A percentile compares a stretch with the other conserved stretches of the same genome.
Evolutionary conservation across 1,140 invertebrate genomes (phyloP).

Genomic region (Drosophila prosaltans): DNA sequence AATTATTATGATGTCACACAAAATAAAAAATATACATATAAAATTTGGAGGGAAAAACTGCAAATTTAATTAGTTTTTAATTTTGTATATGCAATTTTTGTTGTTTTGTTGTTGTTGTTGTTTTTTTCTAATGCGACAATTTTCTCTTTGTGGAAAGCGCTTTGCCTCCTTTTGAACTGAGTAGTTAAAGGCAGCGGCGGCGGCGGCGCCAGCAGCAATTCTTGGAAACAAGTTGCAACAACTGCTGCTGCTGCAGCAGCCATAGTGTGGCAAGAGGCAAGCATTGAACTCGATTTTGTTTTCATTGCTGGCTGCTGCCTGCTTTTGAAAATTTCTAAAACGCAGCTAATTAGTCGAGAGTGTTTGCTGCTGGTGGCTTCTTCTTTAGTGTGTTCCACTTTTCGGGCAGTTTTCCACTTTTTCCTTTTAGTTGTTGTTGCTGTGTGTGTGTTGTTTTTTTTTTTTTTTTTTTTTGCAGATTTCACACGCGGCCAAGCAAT

Average conservation of each 20-base stretch:
- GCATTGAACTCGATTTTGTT: slow-evolving; percentile 82
- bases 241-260: too few species aligned
- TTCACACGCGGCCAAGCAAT: slow-evolving; percentile 81
- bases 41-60: neutral
- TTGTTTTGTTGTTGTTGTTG: neutral
- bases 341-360: slow-evolving; percentile 82
- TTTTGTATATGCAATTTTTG: too few species aligned
- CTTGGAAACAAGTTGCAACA: slow-evolving; percentile 62
- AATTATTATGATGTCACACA: slow-evolving; percentile 10
- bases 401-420: slow-evolving; percentile 33
- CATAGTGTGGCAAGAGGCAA: slow-evolving; percentile 48
- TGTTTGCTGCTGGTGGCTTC: slow-evolving; percentile 63
- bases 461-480: slow-evolving; percentile 75
- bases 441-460: slow-evolving; percentile 75
- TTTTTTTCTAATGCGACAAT: neutral
- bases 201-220: slow-evolving; percentile 42
- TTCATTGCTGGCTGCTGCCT: slow-evolving; percentile 62
- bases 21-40: neutral
- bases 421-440: slow-evolving; percentile 68
- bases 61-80: neutral
- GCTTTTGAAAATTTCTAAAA: slow-evolving; percentile 69
- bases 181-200: slow-evolving; percentile 1
- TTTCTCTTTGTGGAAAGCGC: slow-evolving; percentile 19
- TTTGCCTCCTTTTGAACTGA: slow-evolving; percentile 10
- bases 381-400: slow-evolving; percentile 41